Base-by-base conservation (phyloP, 2,113 vertebrate species). In the Rana temporaria region DNA sequence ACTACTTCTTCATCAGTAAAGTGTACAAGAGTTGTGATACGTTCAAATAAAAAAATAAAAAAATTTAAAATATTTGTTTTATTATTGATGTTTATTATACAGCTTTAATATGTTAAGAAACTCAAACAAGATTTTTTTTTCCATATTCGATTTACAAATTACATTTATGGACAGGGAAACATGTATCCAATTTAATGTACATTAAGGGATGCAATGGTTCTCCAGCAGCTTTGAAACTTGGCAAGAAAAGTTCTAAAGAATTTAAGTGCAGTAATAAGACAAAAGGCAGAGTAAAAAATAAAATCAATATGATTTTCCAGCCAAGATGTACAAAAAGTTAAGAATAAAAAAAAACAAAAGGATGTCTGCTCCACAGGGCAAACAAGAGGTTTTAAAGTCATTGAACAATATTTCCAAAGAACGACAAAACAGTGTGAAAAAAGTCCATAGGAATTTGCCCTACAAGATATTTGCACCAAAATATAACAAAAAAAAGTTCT, bases 61-160 rank as follows among this genome's bases (percentile, higher is more conserved):
- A 20, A 66, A 64, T 64, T 81, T 84, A 86, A 89, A 89, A 89
- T 90, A 95, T 95, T 93, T 96, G 96, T 95, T 94, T 93, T 92
- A 91, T 96, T 93, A 90, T 92, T 92, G 90, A 90, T 90, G 90
- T 95, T 96, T 96, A 95, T 95, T 95, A 95, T 95, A 96, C 95
- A 96, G 88, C 89, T 92, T 92, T 94, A 93, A 93, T 95, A 96
- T 92, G 92, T 88, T 87, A 92, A 87, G 93, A 94, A 92, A 93
- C 91, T 93, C 90, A 91, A 90, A 95, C 94, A 95, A 91, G 91
- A 92, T 91, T 94, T 93, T 90, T 79, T 80, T 82, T 76, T 60
- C 93, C 93, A 94, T 86, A 86, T 90, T 92, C 89, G 91, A 95
- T 96, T 94, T 96, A 97, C 94, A 98, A 90, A 95, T 95, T 90